Conservation (phyloP, 2,797 vertebrate species). For the Masticophis lateralis region DNA sequence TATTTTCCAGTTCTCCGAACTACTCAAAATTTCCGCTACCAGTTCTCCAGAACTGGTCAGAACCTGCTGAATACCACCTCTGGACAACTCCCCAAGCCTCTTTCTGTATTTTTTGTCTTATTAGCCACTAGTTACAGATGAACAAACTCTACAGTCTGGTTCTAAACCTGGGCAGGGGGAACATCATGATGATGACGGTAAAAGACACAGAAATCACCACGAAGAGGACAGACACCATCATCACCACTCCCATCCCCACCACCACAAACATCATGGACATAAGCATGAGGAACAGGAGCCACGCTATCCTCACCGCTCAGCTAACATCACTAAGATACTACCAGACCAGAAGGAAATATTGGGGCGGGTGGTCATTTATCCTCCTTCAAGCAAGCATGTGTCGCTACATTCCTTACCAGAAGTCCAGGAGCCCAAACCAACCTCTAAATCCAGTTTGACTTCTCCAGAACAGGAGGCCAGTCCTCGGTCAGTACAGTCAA, state of each 20-base stretch:
- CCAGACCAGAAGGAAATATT: constrained; percentile 29
- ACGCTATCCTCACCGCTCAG: background rate
- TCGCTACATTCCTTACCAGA: background rate
- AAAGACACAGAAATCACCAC: background rate
- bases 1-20: no score
- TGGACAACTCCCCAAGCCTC: background rate
- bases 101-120: background rate
- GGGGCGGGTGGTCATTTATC: constrained; percentile 52
- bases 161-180: background rate
- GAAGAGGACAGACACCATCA: background rate
- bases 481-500: background rate
- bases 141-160: background rate
- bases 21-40: no score
- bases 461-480: background rate
- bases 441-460: background rate
- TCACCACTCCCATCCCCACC: background rate
- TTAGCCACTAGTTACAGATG: constrained; percentile 48
- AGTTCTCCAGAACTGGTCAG: no score
- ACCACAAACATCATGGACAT: background rate
- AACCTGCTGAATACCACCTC: no score
- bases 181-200: background rate
- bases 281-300: background rate
- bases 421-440: constrained; percentile 32
- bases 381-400: constrained; percentile 31
- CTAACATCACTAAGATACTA: background rate